Percentiles rank a stretch among this genome's conserved stretches.
phyloP scores from a whole-genome alignment of 1,140 invertebrate genomes.

The Leptinotarsa lineolata region DNA sequence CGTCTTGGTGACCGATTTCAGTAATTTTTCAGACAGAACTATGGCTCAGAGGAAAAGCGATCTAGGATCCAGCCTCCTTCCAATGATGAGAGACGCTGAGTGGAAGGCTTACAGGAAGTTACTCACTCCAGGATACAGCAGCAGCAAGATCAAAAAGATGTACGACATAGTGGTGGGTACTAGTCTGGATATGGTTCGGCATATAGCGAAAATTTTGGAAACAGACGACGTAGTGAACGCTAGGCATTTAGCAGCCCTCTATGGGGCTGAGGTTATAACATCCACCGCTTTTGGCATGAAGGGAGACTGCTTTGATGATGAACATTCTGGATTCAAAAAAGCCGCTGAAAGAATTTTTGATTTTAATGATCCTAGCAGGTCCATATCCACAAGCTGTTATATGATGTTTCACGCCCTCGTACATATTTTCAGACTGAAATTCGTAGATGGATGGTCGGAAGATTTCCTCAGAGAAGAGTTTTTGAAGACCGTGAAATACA shows the following conservation, averaged over 20 bases:
- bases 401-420: constrained; percentile 34
- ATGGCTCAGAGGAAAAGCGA: constrained; percentile 3
- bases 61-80: neutral
- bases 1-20: constrained; percentile 2
- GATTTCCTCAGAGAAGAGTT: constrained; percentile 30
- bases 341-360: too few species aligned
- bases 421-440: constrained; percentile 29
- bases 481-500: constrained; percentile 34
- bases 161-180: neutral
- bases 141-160: neutral
- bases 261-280: too few species aligned
- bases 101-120: neutral
- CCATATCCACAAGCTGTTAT: constrained; percentile 10
- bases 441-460: neutral
- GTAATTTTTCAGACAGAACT: constrained; percentile 7
- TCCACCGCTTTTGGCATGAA: too few species aligned
- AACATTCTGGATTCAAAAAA: too few species aligned
- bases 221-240: too few species aligned
- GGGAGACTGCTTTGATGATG: too few species aligned
- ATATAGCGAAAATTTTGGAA: neutral
- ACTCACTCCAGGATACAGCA: constrained; percentile 8
- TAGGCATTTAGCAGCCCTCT: too few species aligned
- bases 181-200: neutral
- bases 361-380: too few species aligned
- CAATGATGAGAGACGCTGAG: neutral